Evolutionary conservation across 2,888 invertebrate species (phyloP).

Genomic region (Cryptophagus acutangulus): DNA sequence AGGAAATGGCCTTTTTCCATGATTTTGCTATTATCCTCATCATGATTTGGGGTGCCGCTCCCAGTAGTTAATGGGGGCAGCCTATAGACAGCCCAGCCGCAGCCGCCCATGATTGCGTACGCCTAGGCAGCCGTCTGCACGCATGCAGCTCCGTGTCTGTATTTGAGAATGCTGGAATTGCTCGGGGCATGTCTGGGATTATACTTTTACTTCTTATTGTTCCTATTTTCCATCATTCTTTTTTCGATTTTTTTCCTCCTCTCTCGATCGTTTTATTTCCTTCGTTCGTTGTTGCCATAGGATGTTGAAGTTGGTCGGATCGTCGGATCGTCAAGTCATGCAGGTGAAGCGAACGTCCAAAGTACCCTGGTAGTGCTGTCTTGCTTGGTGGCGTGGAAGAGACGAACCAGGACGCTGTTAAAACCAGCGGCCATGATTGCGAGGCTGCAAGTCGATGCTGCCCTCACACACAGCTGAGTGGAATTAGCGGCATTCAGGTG

Average conservation of each 20-base stretch:
- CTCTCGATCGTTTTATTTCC: slow-evolving; percentile 41
- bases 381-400: background rate
- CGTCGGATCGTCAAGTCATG: slow-evolving; percentile 33
- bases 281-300: slow-evolving; percentile 35
- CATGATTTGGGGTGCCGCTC: slow-evolving; percentile 6
- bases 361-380: background rate
- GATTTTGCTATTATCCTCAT: too few relatives aligned
- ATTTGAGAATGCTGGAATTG: slow-evolving; percentile 39
- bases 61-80: slow-evolving; percentile 8
- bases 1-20: too few relatives aligned
- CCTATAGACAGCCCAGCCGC: too few relatives aligned
- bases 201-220: slow-evolving; percentile 44
- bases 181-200: slow-evolving; percentile 42
- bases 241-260: slow-evolving; percentile 16
- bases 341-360: slow-evolving; percentile 32
- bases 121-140: slow-evolving; percentile 17
- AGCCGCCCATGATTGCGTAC: slow-evolving; percentile 13
- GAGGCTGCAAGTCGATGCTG: slow-evolving; percentile 34
- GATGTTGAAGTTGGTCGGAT: slow-evolving; percentile 24
- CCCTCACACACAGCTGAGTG: slow-evolving; percentile 38
- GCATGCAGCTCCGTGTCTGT: slow-evolving; percentile 24
- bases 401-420: slow-evolving; percentile 13
- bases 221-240: slow-evolving; percentile 42
- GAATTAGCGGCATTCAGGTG: slow-evolving; percentile 31
- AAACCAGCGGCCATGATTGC: slow-evolving; percentile 46